Percentiles rank a stretch among this genome's conserved stretches.
phyloP scores from a whole-genome alignment of 1,140 invertebrate genomes.

The Acromyrmex echinatior region DNA sequence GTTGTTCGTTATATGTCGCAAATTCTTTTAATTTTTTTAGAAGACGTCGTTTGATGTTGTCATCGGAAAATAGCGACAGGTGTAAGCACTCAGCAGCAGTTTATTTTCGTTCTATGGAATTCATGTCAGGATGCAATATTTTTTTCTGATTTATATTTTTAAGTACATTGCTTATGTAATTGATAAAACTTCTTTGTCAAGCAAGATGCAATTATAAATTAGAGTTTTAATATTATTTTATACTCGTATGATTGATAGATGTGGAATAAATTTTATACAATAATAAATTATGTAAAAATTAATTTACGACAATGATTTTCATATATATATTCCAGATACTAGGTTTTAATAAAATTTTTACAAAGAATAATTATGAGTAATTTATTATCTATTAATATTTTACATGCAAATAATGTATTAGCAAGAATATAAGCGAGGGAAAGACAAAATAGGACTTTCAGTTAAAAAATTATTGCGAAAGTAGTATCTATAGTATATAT shows the following conservation, averaged over 20 bases:
- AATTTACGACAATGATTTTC: not conserved
- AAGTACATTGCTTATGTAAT: constrained; percentile 7
- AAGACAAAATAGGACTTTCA: not conserved
- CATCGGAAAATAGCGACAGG: constrained; percentile 52
- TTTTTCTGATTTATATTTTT: constrained; percentile 43
- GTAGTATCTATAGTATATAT: not conserved
- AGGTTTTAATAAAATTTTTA: not conserved
- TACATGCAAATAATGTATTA: constrained; percentile 8
- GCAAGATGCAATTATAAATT: not conserved
- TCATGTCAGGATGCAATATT: constrained; percentile 47
- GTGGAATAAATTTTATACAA: not conserved
- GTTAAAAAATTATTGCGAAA: constrained; percentile 17
- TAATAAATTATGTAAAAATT: not conserved
- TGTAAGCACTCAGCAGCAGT: constrained; percentile 23
- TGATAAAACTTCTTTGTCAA: not conserved
- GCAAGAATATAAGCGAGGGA: not conserved
- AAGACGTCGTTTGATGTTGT: constrained; percentile 19
- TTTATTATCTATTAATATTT: not conserved
- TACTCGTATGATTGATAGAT: not conserved
- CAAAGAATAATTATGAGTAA: not conserved
- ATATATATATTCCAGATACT: not conserved
- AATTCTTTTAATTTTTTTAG: not conserved
- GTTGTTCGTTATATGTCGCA: no score
- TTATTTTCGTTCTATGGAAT: constrained; percentile 64
- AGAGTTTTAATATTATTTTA: not conserved